A percentile compares a stretch with the other conserved stretches of the same genome.
phyloP scores from a whole-genome alignment of 2,113 vertebrate species.

The Crotophaga sulcirostris region DNA sequence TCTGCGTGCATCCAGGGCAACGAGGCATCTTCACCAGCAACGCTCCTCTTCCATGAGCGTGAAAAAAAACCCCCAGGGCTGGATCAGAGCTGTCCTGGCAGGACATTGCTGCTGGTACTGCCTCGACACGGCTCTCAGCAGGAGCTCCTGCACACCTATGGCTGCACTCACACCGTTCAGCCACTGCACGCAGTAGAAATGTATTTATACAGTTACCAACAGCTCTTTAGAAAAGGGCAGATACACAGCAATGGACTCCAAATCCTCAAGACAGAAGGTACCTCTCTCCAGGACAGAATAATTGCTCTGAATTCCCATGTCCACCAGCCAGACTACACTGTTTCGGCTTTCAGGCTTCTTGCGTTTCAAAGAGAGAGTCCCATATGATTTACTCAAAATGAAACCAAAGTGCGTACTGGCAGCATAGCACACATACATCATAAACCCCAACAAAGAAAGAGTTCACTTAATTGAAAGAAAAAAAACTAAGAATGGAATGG shows the following conservation, averaged over 20 bases:
- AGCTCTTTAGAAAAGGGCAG: background rate
- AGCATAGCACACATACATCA: accelerated
- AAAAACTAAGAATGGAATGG: too few species aligned
- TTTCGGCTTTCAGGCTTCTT: background rate
- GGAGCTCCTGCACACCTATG: background rate
- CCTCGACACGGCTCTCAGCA: background rate
- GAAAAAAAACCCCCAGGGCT: background rate
- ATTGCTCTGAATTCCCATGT: background rate
- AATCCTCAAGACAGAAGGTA: background rate
- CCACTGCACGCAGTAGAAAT: accelerated
- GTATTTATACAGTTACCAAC: accelerated
- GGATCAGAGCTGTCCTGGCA: background rate
- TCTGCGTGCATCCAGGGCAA: background rate
- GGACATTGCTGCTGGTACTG: background rate
- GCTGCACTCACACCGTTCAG: background rate
- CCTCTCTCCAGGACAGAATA: background rate
- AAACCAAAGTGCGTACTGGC: accelerated
- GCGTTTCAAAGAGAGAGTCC: background rate
- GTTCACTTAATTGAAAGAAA: too few species aligned
- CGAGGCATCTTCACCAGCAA: background rate
- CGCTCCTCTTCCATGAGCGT: background rate
- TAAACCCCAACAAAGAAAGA: accelerated
- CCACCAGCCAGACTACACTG: background rate
- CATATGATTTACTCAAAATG: background rate
- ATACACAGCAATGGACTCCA: background rate